Evolutionary conservation across 1,140 invertebrate genomes (phyloP).

Genomic region (Helicoverpa armigera): DNA sequence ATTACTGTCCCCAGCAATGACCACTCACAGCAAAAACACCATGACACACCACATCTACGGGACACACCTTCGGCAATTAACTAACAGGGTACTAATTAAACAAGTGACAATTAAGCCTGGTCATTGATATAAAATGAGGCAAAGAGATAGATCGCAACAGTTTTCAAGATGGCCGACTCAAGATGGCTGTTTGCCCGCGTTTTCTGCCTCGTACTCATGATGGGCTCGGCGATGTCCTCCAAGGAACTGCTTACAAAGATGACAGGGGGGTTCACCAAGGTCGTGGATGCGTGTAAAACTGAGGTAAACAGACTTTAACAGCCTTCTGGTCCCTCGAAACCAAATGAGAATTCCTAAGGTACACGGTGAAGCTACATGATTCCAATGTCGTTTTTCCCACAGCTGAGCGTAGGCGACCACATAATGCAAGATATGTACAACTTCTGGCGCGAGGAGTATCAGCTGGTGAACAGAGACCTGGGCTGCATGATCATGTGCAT

Average conservation of each 20-base stretch:
- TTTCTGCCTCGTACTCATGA: constrained; percentile 4
- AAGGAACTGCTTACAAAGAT: constrained; percentile 73
- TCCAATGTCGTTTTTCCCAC: neutral
- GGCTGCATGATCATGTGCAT: constrained; percentile 78
- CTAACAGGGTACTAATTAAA: constrained; percentile 16
- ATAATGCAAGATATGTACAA: constrained; percentile 62
- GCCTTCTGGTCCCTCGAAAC: too few species aligned
- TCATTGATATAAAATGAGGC: constrained; percentile 2
- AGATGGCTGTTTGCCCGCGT: constrained; percentile 60
- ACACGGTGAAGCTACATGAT: too few species aligned
- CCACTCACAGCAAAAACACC: neutral
- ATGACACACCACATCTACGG: neutral
- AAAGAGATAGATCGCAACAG: neutral
- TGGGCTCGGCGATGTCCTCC: constrained; percentile 53
- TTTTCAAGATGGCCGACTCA: constrained; percentile 60
- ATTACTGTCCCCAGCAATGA: neutral
- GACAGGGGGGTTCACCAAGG: constrained; percentile 65
- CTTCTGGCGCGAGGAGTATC: constrained; percentile 78
- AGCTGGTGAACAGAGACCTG: constrained; percentile 69
- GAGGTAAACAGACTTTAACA: constrained; percentile 64
- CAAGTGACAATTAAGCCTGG: constrained; percentile 33
- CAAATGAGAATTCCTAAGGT: too few species aligned
- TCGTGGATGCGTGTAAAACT: constrained; percentile 67
- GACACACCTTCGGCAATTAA: constrained; percentile 18
- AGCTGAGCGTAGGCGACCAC: constrained; percentile 13